These are phyloP conservation scores for Brachyptera putata DNA, from an alignment of 2,888 invertebrate genomes.

Conservation along the genomic window DNA sequence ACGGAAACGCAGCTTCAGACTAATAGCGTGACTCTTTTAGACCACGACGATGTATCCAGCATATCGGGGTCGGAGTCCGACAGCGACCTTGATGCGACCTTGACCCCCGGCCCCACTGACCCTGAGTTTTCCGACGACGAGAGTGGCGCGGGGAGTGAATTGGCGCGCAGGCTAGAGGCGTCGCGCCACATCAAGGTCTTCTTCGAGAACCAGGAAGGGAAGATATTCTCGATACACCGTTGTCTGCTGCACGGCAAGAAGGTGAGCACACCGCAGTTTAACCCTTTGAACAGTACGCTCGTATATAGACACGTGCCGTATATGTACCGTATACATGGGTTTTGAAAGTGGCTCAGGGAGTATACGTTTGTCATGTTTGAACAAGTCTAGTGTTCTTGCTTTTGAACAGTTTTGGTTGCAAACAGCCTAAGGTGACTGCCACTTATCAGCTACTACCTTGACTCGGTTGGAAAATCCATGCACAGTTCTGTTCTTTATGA, in stretches of 20 bases:
- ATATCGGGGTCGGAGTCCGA: conserved; percentile 60
- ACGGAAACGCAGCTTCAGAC: too few relatives aligned
- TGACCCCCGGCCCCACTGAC: background rate
- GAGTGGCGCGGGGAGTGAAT: background rate
- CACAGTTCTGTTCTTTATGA: too few relatives aligned
- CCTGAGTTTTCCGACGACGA: background rate
- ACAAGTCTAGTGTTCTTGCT: too few relatives aligned
- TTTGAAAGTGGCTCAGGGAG: too few relatives aligned
- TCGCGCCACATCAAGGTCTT: conserved; percentile 68
- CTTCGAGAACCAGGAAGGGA: conserved; percentile 61
- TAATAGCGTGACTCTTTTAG: too few relatives aligned
- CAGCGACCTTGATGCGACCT: conserved; percentile 44
- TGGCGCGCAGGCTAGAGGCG: background rate
- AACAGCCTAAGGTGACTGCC: too few relatives aligned
- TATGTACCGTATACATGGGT: too few relatives aligned
- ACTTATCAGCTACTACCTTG: too few relatives aligned
- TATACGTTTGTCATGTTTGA: too few relatives aligned
- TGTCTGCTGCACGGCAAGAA: conserved; percentile 69
- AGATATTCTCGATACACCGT: conserved; percentile 69
- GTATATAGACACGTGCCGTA: background rate
- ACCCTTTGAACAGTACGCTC: background rate
- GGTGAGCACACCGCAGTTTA: conserved; percentile 44
- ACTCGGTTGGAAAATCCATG: too few relatives aligned
- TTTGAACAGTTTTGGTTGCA: too few relatives aligned
- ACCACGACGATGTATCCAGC: conserved; percentile 56